phyloP scores from a whole-genome alignment of 2,888 invertebrate genomes.

The Trichopoda pennipes region DNA sequence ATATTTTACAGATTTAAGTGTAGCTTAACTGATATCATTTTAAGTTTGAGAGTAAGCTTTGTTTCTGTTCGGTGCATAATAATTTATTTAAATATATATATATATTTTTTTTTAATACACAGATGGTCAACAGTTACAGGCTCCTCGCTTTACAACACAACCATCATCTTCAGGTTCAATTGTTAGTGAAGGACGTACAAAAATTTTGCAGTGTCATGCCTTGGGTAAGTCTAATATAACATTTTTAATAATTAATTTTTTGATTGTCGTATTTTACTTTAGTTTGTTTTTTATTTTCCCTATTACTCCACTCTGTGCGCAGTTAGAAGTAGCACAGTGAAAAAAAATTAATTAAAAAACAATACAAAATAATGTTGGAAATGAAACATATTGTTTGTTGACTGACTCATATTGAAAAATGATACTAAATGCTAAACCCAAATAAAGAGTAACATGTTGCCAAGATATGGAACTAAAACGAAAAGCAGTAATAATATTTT shows the following conservation, averaged over 20 bases:
- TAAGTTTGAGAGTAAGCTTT: too few species aligned
- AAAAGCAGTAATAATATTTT: constrained; percentile 73
- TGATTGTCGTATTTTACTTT: not conserved
- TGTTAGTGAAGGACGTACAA: constrained; percentile 92
- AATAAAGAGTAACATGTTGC: constrained; percentile 61
- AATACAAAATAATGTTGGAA: not conserved
- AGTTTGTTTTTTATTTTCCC: not conserved
- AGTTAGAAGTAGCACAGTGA: constrained; percentile 22
- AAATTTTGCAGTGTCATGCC: constrained; percentile 96
- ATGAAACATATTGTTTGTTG: constrained; percentile 25
- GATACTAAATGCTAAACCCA: constrained; percentile 41
- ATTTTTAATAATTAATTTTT: not conserved
- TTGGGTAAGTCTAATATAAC: constrained; percentile 85
- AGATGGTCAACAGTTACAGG: constrained; percentile 83
- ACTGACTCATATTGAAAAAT: constrained; percentile 57
- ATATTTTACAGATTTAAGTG: too few species aligned
- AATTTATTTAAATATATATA: too few species aligned
- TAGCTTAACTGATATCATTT: too few species aligned
- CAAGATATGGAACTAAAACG: constrained; percentile 77
- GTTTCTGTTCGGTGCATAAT: too few species aligned
- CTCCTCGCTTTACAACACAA: constrained; percentile 92
- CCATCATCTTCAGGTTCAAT: constrained; percentile 93
- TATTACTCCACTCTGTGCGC: constrained; percentile 1
- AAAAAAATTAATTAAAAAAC: constrained; percentile 13
- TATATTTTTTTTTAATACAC: constrained; percentile 57